Conservation (phyloP, 2,797 vertebrate species). For the Chaetophractus vellerosus region DNA sequence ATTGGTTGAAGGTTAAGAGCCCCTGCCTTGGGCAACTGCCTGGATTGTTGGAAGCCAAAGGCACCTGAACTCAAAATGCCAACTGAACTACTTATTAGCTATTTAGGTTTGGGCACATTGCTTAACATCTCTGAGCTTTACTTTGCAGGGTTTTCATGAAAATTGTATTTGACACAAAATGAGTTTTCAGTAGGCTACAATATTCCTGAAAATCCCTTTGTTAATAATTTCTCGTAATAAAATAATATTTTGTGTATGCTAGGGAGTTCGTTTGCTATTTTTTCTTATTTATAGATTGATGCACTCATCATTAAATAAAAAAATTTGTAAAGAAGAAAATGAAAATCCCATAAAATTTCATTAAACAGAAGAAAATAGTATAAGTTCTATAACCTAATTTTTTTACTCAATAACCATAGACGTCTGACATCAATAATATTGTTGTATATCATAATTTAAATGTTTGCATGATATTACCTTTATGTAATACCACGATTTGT, state of each 20-base stretch:
- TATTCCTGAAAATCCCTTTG: background rate
- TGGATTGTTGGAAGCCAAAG: background rate
- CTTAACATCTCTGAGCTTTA: background rate
- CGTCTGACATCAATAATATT: slow-evolving; percentile 22
- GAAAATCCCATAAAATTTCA: slow-evolving; percentile 32
- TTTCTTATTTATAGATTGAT: background rate
- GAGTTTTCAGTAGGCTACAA: background rate
- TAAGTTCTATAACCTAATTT: background rate
- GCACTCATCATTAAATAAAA: background rate
- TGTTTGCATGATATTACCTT: background rate
- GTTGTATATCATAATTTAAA: slow-evolving; percentile 6
- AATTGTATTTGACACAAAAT: background rate
- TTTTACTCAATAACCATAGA: background rate
- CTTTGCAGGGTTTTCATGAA: slow-evolving; percentile 15
- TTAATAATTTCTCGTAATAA: background rate
- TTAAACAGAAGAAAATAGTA: background rate
- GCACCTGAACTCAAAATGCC: background rate
- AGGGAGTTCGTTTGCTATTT: background rate
- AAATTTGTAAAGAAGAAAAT: slow-evolving; percentile 34
- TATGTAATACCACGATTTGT: background rate
- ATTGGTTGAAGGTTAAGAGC: background rate
- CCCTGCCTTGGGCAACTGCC: background rate
- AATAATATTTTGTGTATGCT: background rate
- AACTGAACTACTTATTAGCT: background rate
- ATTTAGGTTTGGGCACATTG: background rate